phyloP scores from a whole-genome alignment of 37 sponge, comb jelly and placozoan genomes.

The Cladorhizidae sp. region DNA sequence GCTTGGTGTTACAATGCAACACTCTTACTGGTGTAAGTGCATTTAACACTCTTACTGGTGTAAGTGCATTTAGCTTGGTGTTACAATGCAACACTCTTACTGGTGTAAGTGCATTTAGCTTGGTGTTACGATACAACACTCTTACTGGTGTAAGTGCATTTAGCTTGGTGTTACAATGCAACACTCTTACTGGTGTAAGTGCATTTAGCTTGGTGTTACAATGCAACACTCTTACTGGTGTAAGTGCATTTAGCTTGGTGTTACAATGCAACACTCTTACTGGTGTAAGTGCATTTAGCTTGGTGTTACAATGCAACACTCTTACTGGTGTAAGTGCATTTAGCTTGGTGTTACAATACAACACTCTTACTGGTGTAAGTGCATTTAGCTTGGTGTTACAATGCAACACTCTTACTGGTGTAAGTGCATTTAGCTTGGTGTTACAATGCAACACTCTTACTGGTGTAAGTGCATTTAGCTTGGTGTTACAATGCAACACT shows the following conservation, averaged over 20 bases:
- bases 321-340: slow-evolving; percentile 20
- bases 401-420: slow-evolving; percentile 17
- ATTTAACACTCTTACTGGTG: slow-evolving; percentile 16
- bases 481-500: neutral
- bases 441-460: slow-evolving; percentile 8
- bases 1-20: too few species aligned
- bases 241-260: neutral
- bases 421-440: neutral
- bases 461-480: slow-evolving; percentile 12
- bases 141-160: slow-evolving; percentile 20
- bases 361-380: slow-evolving; percentile 24
- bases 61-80: neutral
- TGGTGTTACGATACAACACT: neutral
- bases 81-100: slow-evolving; percentile 8
- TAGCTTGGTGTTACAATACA: neutral
- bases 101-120: slow-evolving; percentile 12
- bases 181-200: slow-evolving; percentile 24
- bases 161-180: neutral
- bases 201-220: neutral
- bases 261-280: slow-evolving; percentile 8
- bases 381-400: neutral
- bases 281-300: slow-evolving; percentile 12
- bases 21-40: too few species aligned
- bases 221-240: slow-evolving; percentile 17
- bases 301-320: neutral